phyloP scores from a whole-genome alignment of 2,888 invertebrate species.

The Heliconius cydno region DNA sequence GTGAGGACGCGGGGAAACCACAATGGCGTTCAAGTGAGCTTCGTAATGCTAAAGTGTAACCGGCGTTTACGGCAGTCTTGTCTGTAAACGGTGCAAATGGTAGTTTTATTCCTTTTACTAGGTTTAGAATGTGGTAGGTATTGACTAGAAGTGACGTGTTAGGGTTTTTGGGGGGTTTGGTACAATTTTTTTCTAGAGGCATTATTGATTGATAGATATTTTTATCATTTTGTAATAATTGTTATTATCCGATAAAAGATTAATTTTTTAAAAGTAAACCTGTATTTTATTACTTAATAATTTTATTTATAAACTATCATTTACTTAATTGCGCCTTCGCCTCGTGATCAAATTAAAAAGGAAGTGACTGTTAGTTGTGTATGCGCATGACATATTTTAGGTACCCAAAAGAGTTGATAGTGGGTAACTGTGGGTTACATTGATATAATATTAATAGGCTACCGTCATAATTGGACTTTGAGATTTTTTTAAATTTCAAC shows the following conservation, averaged over 20 bases:
- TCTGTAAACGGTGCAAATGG: conserved; percentile 30
- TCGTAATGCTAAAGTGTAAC: conserved; percentile 41
- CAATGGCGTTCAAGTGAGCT: conserved; percentile 43
- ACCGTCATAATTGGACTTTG: too few species aligned
- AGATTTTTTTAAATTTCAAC: too few species aligned
- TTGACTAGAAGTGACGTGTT: conserved; percentile 9
- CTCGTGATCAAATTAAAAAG: too few species aligned
- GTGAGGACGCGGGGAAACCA: conserved; percentile 42
- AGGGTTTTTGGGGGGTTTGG: background rate
- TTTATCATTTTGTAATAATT: background rate
- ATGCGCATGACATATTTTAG: too few species aligned
- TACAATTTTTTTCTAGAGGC: background rate
- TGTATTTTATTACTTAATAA: background rate
- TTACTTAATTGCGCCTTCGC: too few species aligned
- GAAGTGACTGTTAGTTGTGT: too few species aligned
- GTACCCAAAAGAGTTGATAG: too few species aligned
- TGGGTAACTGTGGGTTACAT: too few species aligned
- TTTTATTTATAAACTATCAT: too few species aligned
- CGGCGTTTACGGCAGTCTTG: conserved; percentile 36
- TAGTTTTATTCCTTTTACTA: conserved; percentile 4
- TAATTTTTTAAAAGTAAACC: background rate
- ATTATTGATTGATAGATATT: background rate
- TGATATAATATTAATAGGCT: too few species aligned
- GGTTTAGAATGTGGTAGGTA: background rate
- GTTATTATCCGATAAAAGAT: background rate